Percentiles rank a stretch among this genome's conserved stretches.
Conservation (phyloP, 2,797 vertebrate genomes). For the Sardinella longiceps region DNA sequence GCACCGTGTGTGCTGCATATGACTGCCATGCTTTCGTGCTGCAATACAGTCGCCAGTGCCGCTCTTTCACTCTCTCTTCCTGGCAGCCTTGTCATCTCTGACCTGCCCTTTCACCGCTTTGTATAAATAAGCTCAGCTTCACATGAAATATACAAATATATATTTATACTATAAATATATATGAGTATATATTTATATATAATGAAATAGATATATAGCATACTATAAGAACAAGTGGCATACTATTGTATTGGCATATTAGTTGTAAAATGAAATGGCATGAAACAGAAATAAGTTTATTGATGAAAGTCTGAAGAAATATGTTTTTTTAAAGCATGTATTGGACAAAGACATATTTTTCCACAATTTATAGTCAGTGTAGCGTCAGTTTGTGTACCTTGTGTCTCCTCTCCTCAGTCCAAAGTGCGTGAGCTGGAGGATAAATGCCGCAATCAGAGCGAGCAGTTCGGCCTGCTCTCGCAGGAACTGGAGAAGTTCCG, state of each 20-base stretch:
- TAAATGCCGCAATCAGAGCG: conserved; percentile 91
- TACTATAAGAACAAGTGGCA: too few species aligned
- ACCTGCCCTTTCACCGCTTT: not conserved
- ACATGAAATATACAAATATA: not conserved
- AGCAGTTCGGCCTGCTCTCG: conserved; percentile 91
- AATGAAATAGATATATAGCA: too few species aligned
- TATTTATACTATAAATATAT: too few species aligned
- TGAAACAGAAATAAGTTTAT: not conserved
- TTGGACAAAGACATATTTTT: too few species aligned
- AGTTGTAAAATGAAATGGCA: not conserved
- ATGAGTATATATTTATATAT: too few species aligned
- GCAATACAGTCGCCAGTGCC: not conserved
- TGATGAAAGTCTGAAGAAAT: too few species aligned
- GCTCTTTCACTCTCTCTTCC: not conserved
- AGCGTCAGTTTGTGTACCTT: not conserved
- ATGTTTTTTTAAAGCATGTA: not conserved
- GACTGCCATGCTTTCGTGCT: not conserved
- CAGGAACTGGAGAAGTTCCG: conserved; percentile 93
- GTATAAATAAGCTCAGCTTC: not conserved
- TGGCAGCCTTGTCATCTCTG: not conserved
- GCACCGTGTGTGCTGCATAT: not conserved
- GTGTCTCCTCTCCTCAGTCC: conserved; percentile 70
- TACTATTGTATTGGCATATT: not conserved
- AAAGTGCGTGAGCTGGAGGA: conserved; percentile 94
- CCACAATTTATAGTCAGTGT: too few species aligned